Conservation (phyloP, 1,140 invertebrate species). For the Monomorium pharaonis region DNA sequence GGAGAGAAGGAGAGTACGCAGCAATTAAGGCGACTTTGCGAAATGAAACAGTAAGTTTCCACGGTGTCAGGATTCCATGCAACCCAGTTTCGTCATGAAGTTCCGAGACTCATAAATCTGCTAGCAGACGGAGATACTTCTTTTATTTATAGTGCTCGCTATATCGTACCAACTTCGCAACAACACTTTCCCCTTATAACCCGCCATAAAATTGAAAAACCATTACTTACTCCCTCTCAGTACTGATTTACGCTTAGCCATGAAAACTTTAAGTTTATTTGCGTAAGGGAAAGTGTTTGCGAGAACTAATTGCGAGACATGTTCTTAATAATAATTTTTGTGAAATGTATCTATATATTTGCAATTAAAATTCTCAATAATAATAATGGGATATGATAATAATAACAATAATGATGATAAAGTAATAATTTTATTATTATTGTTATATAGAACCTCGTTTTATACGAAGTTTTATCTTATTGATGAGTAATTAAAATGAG, state of each 20-base stretch:
- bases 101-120: conserved; percentile 12
- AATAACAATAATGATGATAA: no score
- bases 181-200: not conserved
- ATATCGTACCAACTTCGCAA: not conserved
- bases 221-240: not conserved
- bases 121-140: not conserved
- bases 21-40: conserved; percentile 4
- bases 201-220: conserved; percentile 8
- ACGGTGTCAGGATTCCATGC: conserved; percentile 1
- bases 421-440: no score
- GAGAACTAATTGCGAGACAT: not conserved
- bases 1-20: not conserved
- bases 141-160: conserved; percentile 11
- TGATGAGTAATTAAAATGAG: not conserved
- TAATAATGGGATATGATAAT: no score
- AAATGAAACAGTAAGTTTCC: conserved; percentile 33
- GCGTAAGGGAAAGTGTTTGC: not conserved
- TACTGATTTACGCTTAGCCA: not conserved
- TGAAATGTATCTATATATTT: not conserved
- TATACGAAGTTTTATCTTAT: not conserved
- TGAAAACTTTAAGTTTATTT: not conserved
- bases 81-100: conserved; percentile 20
- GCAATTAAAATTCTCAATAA: not conserved
- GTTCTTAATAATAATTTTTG: not conserved
- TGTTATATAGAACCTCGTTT: no score